Base-by-base conservation (phyloP, 2,888 invertebrate species). In the Julus scanicus region DNA sequence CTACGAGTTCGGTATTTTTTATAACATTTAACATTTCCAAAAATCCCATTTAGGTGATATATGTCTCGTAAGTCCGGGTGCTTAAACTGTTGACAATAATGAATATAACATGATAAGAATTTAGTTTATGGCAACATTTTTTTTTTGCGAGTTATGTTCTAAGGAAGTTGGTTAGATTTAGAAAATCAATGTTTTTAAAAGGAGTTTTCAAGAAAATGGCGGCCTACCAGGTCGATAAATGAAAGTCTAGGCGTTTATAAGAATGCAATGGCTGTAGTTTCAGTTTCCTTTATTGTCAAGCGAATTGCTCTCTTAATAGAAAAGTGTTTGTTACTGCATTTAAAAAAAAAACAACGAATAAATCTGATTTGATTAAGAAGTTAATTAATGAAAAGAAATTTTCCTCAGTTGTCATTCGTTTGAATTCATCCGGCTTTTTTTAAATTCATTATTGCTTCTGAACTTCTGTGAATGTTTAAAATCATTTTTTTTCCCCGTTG, bases 301-400 rank as follows among this genome's bases (percentile, higher is more conserved):
- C 11, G 71, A 71, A 71, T 11, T 71, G 71, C 29, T 29, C n/a
- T 71, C 2, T n/a, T 71, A 11, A 29, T 29, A 71, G 71, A 71
- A 9, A 20, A 8, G 63, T n/a, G 29, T 11, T 29, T 29, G 29
- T 29, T 29, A 29, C 29, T 29, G 29, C 29, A 29, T n/a, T n/a
- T n/a, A n/a, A n/a, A n/a, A n/a, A n/a, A n/a, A n/a, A n/a, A n/a
- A n/a, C 71, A 63, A 29, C 29, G 0, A 71, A 20, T 71, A 29
- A 11, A 29, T 71, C 71, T 20, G 29, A 8, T 71, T 71, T 71
- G 71, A 71, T 71, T 71, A 71, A 29, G 29, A 29, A 71, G 29
- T 71, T 71, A 71, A 71, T 71, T 71, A 63, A 63, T 63, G 29
- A 29, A 63, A 8, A 71, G n/a, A 71, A 71, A 71, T 71, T 71